Base-by-base conservation (phyloP, 2,888 invertebrate species). In the Stenodera caucasica region DNA sequence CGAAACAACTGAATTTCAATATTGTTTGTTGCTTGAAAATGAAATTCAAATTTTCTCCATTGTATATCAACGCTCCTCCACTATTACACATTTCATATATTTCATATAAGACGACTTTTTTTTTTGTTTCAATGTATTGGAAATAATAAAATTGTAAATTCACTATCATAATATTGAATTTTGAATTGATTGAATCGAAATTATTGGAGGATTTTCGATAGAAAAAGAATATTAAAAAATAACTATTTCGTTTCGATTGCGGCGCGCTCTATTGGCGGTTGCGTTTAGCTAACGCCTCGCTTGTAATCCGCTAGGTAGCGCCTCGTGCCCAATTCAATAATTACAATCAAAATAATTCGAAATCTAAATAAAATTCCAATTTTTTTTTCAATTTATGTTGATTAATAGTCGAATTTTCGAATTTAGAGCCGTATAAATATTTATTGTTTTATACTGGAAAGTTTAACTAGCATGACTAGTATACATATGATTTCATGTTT, bases 1-100 rank as follows among this genome's bases (percentile, higher is more conserved):
- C 68, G 70, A 68, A 70, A 72, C 70, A 72, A 71, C 68, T 70
- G 74, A 76, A 76, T 75, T 75, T 75, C 76, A 73, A 77, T 77
- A 77, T 76, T 74, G 72, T 75, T 76, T 75, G 75, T 75, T 73
- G 72, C 71, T 68, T 66, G 72, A 72, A 73, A 75, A 73, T 74
- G 71, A 70, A 73, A 74, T 74, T 69, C 72, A 72, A 75, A 74
- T 74, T 74, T 68, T 70, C 70, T 71, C 71, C 72, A 71, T 65
- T 64, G 67, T 70, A 55, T 57, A 59, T 62, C 45, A 45, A 45
- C 45, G 45, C 11, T 45, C 21, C 45, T 45, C 21, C 21, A 45
- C 45, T 45, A 21, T 45, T 45, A 45, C 40, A 45, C 40, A 21
- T 45, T 45, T 45, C 45, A 45, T 45, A 45, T 45, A 45, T 45